phyloP scores from a whole-genome alignment of 2,797 vertebrate genomes.

The Hylomyscus alleni region DNA sequence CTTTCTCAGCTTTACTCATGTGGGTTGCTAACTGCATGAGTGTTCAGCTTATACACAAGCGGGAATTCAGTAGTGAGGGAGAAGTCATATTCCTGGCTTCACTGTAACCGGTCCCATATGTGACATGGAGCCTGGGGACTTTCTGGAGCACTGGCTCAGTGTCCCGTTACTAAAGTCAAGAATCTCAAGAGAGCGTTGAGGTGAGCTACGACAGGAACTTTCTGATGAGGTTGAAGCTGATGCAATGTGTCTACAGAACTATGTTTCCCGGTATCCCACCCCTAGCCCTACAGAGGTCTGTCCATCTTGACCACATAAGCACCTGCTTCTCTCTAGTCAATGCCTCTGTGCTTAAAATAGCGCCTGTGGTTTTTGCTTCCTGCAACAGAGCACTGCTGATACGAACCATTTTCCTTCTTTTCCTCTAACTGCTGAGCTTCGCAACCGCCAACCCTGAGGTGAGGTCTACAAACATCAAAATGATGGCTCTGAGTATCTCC shows the following conservation, averaged over 20 bases:
- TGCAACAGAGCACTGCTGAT: constrained; percentile 53
- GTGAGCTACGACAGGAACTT: not conserved
- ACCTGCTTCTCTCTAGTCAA: constrained; percentile 51
- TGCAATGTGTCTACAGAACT: not conserved
- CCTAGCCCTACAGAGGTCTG: not conserved
- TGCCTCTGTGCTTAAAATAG: constrained; percentile 75
- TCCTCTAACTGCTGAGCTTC: constrained; percentile 56
- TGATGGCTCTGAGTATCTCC: not conserved
- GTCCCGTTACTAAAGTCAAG: not conserved
- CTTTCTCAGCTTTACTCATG: not conserved
- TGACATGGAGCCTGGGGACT: not conserved
- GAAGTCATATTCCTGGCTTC: not conserved
- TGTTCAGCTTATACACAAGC: not conserved
- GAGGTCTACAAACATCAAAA: not conserved
- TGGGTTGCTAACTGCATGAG: not conserved
- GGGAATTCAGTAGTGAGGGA: not conserved
- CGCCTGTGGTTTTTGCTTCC: constrained; percentile 76
- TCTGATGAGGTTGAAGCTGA: not conserved
- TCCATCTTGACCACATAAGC: not conserved
- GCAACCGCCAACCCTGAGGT: constrained; percentile 31
- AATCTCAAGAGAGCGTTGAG: accelerated
- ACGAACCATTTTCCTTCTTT: constrained; percentile 52
- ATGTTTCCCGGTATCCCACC: not conserved
- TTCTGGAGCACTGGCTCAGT: not conserved
- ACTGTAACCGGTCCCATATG: not conserved